Evolutionary conservation across 2,888 invertebrate species (phyloP).

Genomic region (Microplitis deprimator): DNA sequence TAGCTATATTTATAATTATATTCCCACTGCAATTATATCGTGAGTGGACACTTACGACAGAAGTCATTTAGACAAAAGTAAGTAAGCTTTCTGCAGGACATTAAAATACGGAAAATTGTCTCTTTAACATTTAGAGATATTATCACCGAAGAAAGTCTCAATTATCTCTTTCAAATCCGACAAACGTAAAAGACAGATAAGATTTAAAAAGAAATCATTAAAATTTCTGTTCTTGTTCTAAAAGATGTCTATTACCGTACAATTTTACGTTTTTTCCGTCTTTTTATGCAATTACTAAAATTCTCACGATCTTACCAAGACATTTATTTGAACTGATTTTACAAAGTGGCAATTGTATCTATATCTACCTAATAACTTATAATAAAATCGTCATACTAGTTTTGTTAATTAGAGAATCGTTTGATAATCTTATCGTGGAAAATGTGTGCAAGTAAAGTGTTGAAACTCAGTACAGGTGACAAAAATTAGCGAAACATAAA

Average conservation of each 20-base stretch:
- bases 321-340: slow-evolving; percentile 21
- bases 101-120: slow-evolving; percentile 45
- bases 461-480: no score
- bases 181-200: slow-evolving; percentile 6
- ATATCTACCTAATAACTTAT: neutral
- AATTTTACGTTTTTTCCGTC: neutral
- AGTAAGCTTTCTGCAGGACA: slow-evolving; percentile 2
- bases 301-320: slow-evolving; percentile 24
- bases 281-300: slow-evolving; percentile 35
- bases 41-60: slow-evolving; percentile 19
- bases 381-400: neutral
- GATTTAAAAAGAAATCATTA: slow-evolving; percentile 28
- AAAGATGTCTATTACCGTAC: neutral
- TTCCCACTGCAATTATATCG: neutral
- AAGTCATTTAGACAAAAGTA: slow-evolving; percentile 16
- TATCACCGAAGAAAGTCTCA: slow-evolving; percentile 40
- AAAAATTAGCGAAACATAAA: neutral
- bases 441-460: no score
- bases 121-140: slow-evolving; percentile 46
- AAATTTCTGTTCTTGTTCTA: slow-evolving; percentile 2
- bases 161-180: slow-evolving; percentile 34
- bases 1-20: neutral
- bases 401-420: neutral
- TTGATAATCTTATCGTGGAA: no score
- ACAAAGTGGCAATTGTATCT: slow-evolving; percentile 17